Evolutionary conservation across 2,888 invertebrate species (phyloP), one percentile per base, ranked within the genome.

Genomic region (Catocala fraxini): DNA sequence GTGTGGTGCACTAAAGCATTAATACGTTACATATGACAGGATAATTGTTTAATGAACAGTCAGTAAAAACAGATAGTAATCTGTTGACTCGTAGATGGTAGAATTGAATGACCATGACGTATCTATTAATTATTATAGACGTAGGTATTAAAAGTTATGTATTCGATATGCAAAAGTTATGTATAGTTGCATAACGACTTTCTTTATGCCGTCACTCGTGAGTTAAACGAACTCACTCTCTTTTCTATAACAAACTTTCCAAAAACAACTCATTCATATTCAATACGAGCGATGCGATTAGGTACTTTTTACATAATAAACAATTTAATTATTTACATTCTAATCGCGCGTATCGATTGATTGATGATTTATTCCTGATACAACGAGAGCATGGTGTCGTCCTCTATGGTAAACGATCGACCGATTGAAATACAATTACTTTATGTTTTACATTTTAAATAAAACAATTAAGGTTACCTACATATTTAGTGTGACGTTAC

Each of bases 401-500:
- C 25, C 25, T 25, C n/a, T 51, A 46, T 41, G 46, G 35, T 60
- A 52, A 64, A 59, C 57, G 59, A 70, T 60, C 46, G 49, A 54
- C 43, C 34, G 56, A 58, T 70, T 60, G 54, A 57, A 54, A 66
- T 63, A 54, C 41, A 53, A 65, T 65, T 62, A 42, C 71, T 56
- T 67, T 0, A 53, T 59, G 12, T 69, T 59, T 52, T 62, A 66
- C 43, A 48, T 71, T 73, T 68, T 53, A 67, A 65, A 79, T 77
- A 67, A 74, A 67, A 75, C 63, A 80, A 82, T 83, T 83, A 84
- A 80, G 83, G 82, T 80, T 79, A 83, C 84, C 84, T 80, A 83
- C 83, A 83, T 88, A 83, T 68, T 75, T 77, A 81, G 70, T 79
- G 84, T 89, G 88, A 89, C 88, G 89, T 85, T 89, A 88, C 88